Percentiles rank a stretch among this genome's conserved stretches.
These are phyloP conservation scores for Xenopus petersii DNA, from an alignment of 2,797 vertebrate species.

Conservation along the genomic window DNA sequence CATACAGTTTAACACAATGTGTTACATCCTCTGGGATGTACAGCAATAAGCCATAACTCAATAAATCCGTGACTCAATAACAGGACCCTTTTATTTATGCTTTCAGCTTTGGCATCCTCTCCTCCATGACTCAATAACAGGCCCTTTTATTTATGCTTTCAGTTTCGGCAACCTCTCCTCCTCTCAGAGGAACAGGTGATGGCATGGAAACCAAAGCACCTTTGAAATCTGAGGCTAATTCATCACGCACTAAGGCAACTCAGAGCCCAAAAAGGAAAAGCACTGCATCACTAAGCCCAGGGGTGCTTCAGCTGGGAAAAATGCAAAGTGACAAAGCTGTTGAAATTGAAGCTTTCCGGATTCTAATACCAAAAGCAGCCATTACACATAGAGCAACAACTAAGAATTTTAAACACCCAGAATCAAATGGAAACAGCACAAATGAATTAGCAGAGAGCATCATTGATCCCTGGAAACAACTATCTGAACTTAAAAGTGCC, in stretches of 20 bases:
- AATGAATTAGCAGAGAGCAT: constrained; percentile 63
- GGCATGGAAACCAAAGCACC: constrained; percentile 92
- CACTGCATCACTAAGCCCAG: constrained; percentile 65
- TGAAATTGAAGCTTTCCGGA: constrained; percentile 89
- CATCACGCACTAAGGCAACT: constrained; percentile 56
- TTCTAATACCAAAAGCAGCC: constrained; percentile 85
- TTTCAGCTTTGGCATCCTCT: too few species aligned
- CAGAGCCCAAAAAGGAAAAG: constrained; percentile 59
- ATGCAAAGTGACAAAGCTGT: constrained; percentile 76
- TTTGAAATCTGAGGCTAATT: constrained; percentile 61
- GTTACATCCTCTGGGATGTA: too few species aligned
- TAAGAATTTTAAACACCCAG: constrained; percentile 65
- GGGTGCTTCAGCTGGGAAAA: constrained; percentile 88
- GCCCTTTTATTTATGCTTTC: constrained; percentile 10
- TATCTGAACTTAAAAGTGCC: constrained; percentile 73
- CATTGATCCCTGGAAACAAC: constrained; percentile 66
- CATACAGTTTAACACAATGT: too few species aligned
- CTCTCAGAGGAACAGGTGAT: constrained; percentile 87
- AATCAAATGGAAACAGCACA: constrained; percentile 64
- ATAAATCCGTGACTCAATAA: too few species aligned
- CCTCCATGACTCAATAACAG: too few species aligned
- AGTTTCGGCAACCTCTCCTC: constrained; percentile 64
- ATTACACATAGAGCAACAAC: constrained; percentile 72
- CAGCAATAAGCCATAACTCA: too few species aligned
- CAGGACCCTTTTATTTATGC: too few species aligned